Conservation (phyloP, 2,113 vertebrate genomes). For the Phyllostomus hastatus region DNA sequence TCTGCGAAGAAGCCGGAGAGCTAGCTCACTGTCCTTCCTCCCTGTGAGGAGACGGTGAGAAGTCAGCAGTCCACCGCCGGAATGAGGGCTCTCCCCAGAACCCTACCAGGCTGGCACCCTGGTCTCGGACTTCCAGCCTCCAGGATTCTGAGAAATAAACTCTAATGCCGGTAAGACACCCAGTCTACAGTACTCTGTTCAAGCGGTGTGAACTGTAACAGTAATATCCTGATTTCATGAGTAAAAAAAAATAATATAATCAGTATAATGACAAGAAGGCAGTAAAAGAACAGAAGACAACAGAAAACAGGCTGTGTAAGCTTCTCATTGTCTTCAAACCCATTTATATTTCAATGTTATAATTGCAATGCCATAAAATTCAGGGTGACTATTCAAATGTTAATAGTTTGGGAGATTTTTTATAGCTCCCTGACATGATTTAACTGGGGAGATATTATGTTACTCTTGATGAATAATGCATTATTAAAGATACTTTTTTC, state of each 20-base stretch:
- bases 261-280: background rate
- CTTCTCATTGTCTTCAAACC: background rate
- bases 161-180: background rate
- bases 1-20: background rate
- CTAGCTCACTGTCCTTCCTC: background rate
- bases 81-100: background rate
- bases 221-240: background rate
- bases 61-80: too few relatives aligned
- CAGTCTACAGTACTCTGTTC: background rate
- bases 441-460: background rate
- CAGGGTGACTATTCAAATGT: background rate
- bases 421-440: constrained; percentile 6
- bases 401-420: constrained; percentile 24
- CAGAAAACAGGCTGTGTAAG: background rate
- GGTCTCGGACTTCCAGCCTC: background rate
- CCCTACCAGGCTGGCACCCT: background rate
- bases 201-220: background rate
- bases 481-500: constrained; percentile 46
- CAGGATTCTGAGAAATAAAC: background rate
- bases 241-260: background rate
- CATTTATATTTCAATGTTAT: constrained; percentile 23
- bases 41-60: background rate
- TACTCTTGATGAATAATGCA: constrained; percentile 39
- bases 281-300: background rate
- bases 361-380: constrained; percentile 31